Conservation (phyloP, 2,797 vertebrate genomes). For the Rhinatrema bivittatum region DNA sequence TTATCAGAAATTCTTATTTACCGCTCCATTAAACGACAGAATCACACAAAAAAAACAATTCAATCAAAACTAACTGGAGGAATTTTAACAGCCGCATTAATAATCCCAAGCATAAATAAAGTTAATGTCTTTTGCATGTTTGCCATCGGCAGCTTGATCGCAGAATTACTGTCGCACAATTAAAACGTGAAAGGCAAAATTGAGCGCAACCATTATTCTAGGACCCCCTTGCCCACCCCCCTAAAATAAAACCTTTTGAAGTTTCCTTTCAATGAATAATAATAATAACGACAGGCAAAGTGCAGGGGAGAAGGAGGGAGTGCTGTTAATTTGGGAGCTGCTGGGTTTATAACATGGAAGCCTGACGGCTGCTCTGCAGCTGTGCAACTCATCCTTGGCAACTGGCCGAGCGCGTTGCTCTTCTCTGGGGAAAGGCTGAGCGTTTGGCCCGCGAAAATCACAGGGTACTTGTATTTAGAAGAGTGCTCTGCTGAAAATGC, state of each 20-base stretch:
- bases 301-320: background rate
- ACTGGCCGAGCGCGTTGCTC: too few species aligned
- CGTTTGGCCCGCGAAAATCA: too few species aligned
- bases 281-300: too few species aligned
- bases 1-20: constrained; percentile 81
- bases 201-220: constrained; percentile 16
- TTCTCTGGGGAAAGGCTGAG: too few species aligned
- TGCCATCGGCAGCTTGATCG: constrained; percentile 37
- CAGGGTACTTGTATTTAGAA: too few species aligned
- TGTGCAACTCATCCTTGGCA: too few species aligned
- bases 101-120: constrained; percentile 66
- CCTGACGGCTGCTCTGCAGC: too few species aligned
- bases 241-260: too few species aligned
- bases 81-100: constrained; percentile 64
- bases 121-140: constrained; percentile 53
- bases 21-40: constrained; percentile 76
- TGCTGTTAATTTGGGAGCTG: background rate
- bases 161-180: constrained; percentile 44
- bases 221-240: too few species aligned
- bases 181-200: constrained; percentile 41
- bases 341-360: background rate
- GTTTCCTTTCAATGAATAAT: background rate
- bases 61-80: constrained; percentile 68
- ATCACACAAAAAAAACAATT: constrained; percentile 61
- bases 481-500: too few species aligned